phyloP scores from a whole-genome alignment of 2,888 invertebrate genomes.

The Norana najaformis region DNA sequence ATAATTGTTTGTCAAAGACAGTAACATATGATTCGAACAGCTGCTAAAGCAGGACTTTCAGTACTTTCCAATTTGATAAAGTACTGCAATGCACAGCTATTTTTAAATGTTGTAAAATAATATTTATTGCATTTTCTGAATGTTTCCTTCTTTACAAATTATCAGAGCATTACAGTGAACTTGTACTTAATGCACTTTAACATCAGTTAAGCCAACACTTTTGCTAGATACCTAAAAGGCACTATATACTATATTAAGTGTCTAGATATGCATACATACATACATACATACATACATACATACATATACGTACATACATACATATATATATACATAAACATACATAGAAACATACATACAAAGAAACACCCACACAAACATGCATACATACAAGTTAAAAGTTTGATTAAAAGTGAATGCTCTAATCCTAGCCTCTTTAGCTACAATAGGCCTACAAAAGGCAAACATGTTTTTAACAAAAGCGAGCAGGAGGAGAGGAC shows the following conservation, averaged over 20 bases:
- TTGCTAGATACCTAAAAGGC: neutral
- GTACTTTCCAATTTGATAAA: neutral
- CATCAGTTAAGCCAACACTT: neutral
- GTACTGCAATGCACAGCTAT: no score
- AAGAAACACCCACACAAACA: neutral
- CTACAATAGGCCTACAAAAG: no score
- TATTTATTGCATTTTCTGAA: neutral
- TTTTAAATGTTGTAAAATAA: no score
- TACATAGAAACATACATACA: neutral
- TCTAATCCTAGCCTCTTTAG: no score
- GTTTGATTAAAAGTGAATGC: no score
- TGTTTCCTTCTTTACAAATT: neutral
- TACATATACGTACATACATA: neutral
- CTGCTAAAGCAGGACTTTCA: neutral
- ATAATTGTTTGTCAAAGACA: neutral
- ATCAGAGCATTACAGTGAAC: neutral
- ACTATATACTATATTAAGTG: no score
- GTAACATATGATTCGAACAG: neutral
- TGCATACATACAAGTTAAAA: neutral
- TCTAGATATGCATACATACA: constrained; percentile 9
- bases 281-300: neutral
- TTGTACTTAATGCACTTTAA: neutral
- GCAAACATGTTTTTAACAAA: no score
- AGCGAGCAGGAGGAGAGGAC: no score
- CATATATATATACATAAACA: neutral